phyloP scores from a whole-genome alignment of 2,888 invertebrate species.

The Himalopsyche japonica region DNA sequence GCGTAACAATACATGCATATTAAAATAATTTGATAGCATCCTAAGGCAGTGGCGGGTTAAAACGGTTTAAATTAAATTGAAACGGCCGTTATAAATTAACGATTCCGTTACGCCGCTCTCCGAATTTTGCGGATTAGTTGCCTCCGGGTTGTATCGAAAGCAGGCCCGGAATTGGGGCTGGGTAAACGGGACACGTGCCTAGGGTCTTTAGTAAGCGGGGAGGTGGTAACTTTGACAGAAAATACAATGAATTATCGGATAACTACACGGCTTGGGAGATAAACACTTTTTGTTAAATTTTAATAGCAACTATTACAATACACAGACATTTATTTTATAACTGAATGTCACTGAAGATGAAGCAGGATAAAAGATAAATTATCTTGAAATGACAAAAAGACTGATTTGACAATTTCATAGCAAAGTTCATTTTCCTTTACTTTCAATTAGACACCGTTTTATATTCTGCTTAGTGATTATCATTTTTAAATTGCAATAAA shows the following conservation, averaged over 20 bases:
- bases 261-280: not conserved
- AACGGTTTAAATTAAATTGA: conserved; percentile 26
- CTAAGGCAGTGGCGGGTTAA: not conserved
- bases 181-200: not conserved
- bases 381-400: not conserved
- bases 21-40: not conserved
- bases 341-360: not conserved
- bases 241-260: not conserved
- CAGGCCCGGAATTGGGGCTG: not conserved
- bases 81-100: conserved; percentile 24
- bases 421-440: too few relatives aligned
- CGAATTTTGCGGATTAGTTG: conserved; percentile 12
- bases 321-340: not conserved
- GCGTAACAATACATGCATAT: not conserved
- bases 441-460: too few relatives aligned
- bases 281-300: not conserved
- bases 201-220: not conserved
- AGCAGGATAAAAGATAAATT: not conserved
- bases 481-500: too few relatives aligned
- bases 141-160: not conserved
- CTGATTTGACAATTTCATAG: too few relatives aligned
- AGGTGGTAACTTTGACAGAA: not conserved
- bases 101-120: conserved; percentile 12
- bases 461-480: too few relatives aligned
- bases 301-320: not conserved